Conservation (phyloP, 1,140 invertebrate genomes). For the Apis laboriosa region DNA sequence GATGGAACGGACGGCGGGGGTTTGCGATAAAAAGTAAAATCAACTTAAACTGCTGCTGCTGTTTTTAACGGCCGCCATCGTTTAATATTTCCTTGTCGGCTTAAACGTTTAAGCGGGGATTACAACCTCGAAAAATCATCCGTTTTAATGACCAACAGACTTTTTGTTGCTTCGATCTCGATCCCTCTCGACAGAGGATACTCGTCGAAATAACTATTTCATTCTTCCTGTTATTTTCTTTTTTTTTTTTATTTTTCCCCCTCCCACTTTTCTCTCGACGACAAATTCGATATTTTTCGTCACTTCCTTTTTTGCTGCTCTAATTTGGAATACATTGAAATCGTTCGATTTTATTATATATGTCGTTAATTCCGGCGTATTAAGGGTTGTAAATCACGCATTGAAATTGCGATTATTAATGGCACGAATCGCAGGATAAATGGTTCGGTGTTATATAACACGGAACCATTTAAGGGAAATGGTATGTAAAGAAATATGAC, state of each 20-base stretch:
- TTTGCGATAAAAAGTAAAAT: conserved; percentile 48
- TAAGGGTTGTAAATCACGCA: neutral
- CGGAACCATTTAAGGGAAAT: too few species aligned
- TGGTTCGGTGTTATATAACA: neutral
- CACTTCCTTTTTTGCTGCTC: neutral
- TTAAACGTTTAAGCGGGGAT: conserved; percentile 37
- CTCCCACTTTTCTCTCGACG: too few species aligned
- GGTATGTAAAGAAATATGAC: too few species aligned
- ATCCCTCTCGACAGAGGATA: neutral
- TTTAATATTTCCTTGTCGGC: conserved; percentile 46
- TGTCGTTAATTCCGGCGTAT: neutral
- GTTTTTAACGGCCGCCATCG: conserved; percentile 35
- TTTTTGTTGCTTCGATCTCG: neutral
- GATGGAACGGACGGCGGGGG: conserved; percentile 29
- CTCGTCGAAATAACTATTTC: neutral
- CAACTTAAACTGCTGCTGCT: conserved; percentile 23
- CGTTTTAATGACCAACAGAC: conserved; percentile 1
- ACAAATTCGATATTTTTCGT: neutral
- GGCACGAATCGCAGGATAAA: neutral
- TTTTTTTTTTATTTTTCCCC: neutral
- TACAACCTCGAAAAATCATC: conserved; percentile 29
- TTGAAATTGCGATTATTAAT: neutral
- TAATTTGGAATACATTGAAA: neutral
- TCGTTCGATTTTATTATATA: neutral
- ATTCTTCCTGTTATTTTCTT: neutral